Evolutionary conservation across 2,113 vertebrate genomes (phyloP), one percentile per base, ranked within the genome.

Genomic region (Corythaixoides concolor): DNA sequence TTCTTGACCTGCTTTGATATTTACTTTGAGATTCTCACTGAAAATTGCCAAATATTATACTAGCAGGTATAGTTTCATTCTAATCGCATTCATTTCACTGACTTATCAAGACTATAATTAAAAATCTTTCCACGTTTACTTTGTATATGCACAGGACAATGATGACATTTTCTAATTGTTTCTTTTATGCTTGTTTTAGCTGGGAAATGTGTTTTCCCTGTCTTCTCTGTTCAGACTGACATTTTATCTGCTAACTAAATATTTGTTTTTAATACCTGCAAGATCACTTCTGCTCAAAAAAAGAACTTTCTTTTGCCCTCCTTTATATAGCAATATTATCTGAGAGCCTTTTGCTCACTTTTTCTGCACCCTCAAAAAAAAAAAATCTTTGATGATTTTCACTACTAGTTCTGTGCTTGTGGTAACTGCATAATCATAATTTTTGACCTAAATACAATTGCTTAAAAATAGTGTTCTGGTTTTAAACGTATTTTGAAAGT

Each of bases 151-250:
- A 85, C 8, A 85, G 15, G 76, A 30, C 56, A 85, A 59, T 60
- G 82, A 82, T 95, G 96, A 96, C 92, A 96, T 94, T 96, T 96
- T 86, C 95, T 96, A 95, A 96, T 96, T 95, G 95, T 94, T 95
- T 95, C 68, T 74, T 93, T 90, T 86, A 73, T 96, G 85, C 76
- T 93, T 96, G 62, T 84, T 93, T 94, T 95, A 92, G 53, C 39
- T 67, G 8, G 10, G 64, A 96, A 90, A 78, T 87, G 60, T 85
- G 56, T 72, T 89, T 95, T 89, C 33, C 27, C 10, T 89, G 90
- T 88, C 64, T 86, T 49, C 35, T 92, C 72, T 92, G 47, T 75
- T 95, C 96, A 68, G 63, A 64, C n/a, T 96, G 93, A 95, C 90
- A 96, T 97, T 96, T 96, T 94, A 84, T 81, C 96, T 93, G 35